A percentile compares a stretch with the other conserved stretches of the same genome.
These are phyloP conservation scores for Coregonus suidteri DNA, from an alignment of 2,797 vertebrate genomes.

Conservation along the genomic window DNA sequence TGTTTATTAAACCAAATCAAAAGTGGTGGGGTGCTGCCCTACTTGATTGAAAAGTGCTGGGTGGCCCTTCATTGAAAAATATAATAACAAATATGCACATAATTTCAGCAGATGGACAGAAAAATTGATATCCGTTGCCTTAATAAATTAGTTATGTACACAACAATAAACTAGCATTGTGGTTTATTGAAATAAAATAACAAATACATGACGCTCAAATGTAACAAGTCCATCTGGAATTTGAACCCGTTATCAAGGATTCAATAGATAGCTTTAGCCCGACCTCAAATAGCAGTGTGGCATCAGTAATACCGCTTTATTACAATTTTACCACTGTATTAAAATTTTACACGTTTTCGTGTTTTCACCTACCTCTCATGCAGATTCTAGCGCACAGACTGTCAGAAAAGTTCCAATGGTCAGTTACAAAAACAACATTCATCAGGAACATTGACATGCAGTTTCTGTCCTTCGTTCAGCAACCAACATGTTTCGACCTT, in stretches of 20 bases:
- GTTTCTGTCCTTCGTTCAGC: background rate
- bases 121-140: too few species aligned
- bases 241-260: background rate
- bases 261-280: background rate
- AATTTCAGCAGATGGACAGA: too few species aligned
- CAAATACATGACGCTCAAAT: background rate
- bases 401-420: slow-evolving; percentile 5
- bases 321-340: background rate
- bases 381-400: background rate
- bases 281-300: background rate
- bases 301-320: background rate
- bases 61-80: too few species aligned
- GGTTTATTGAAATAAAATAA: too few species aligned
- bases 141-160: too few species aligned
- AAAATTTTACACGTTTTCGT: background rate
- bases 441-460: background rate
- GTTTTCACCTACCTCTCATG: background rate
- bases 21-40: too few species aligned
- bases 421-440: background rate
- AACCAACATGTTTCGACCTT: background rate
- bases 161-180: too few species aligned
- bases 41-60: too few species aligned
- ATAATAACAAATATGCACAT: too few species aligned
- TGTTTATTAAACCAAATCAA: too few species aligned
- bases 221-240: background rate